Percentiles rank a stretch among this genome's conserved stretches.
Conservation (phyloP, 2,888 invertebrate genomes). For the Entomobrya multifasciata region DNA sequence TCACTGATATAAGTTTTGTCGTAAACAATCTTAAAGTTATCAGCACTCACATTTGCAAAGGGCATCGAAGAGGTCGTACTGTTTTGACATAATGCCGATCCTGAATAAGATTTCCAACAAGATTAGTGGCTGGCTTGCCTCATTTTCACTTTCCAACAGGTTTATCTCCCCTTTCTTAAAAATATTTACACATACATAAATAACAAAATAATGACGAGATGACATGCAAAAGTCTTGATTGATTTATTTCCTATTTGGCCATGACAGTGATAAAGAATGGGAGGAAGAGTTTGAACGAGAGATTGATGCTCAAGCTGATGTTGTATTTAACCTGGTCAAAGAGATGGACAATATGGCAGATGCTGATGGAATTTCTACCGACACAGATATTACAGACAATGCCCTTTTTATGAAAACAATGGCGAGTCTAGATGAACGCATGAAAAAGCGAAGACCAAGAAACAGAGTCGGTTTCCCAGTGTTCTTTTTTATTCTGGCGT, state of each 20-base stretch:
- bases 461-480: background rate
- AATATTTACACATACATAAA: background rate
- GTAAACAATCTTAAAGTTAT: background rate
- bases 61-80: background rate
- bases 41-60: background rate
- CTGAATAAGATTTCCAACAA: background rate
- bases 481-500: background rate
- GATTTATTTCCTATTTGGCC: slow-evolving; percentile 6
- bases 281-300: slow-evolving; percentile 47
- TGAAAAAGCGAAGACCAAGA: background rate
- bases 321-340: slow-evolving; percentile 38
- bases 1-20: background rate
- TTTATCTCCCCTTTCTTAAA: background rate
- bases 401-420: background rate
- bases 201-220: background rate
- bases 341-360: slow-evolving; percentile 31
- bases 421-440: background rate
- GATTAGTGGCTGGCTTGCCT: slow-evolving; percentile 13
- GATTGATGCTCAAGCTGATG: slow-evolving; percentile 55
- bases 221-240: background rate
- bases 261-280: slow-evolving; percentile 50
- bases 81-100: slow-evolving; percentile 3
- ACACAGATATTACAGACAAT: background rate
- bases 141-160: slow-evolving; percentile 27
- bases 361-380: background rate